Conservation (phyloP, 2,797 vertebrate species). For the Sebastes glaucus region DNA sequence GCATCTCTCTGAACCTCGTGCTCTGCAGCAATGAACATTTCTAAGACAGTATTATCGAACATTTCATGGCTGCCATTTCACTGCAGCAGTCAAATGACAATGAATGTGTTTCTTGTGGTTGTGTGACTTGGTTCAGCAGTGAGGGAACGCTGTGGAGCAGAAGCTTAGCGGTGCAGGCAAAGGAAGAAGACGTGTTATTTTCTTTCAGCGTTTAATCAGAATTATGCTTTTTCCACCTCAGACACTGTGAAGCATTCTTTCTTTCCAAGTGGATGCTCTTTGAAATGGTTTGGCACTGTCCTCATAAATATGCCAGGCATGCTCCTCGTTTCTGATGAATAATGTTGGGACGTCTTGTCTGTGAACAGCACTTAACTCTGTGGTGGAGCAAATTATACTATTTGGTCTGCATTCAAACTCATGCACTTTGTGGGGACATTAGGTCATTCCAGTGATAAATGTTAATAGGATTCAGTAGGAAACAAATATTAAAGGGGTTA, state of each 20-base stretch:
- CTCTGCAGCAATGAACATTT: background rate
- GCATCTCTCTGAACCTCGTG: conserved; percentile 1
- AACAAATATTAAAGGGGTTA: background rate
- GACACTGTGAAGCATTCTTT: conserved; percentile 11
- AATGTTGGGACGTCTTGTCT: background rate
- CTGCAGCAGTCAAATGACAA: conserved; percentile 12
- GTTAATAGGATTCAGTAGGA: background rate
- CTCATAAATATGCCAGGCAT: background rate
- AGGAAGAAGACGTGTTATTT: background rate
- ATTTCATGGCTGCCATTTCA: conserved; percentile 25
- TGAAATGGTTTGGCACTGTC: background rate
- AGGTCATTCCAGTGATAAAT: background rate
- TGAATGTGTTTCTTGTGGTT: conserved; percentile 32
- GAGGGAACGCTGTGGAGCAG: background rate
- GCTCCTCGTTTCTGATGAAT: conserved; percentile 8
- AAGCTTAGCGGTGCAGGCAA: conserved; percentile 7
- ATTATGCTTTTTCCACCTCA: conserved; percentile 14
- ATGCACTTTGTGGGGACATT: background rate
- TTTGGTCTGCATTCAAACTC: background rate
- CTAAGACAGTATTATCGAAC: conserved; percentile 4
- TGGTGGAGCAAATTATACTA: background rate
- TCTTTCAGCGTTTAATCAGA: conserved; percentile 25
- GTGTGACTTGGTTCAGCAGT: background rate
- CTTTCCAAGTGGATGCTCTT: background rate
- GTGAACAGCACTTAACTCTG: background rate